Evolutionary conservation across 2,797 vertebrate genomes (phyloP).

Genomic region (Lagorchestes hirsutus): DNA sequence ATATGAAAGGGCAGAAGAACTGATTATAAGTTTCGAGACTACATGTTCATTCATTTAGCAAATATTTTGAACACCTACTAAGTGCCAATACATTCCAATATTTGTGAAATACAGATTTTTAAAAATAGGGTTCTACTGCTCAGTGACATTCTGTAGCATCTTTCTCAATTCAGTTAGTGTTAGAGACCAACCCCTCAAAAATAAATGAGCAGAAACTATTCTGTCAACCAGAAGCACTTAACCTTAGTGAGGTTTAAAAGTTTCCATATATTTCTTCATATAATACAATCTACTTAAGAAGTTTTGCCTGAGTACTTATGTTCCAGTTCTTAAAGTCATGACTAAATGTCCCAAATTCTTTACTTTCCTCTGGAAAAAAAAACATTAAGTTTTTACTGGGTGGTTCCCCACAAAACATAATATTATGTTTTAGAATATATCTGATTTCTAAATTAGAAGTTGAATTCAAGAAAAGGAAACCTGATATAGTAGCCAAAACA

Average conservation of each 20-base stretch:
- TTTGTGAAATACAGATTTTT: not conserved
- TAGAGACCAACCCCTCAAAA: not conserved
- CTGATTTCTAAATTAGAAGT: not conserved
- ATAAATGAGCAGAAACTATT: not conserved
- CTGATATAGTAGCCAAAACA: not conserved
- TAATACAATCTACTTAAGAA: not conserved
- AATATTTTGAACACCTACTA: not conserved
- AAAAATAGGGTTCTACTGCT: not conserved
- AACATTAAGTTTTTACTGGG: not conserved
- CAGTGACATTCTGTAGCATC: not conserved
- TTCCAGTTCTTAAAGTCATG: not conserved
- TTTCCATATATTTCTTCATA: not conserved
- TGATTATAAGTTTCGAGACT: not conserved
- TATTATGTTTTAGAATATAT: not conserved
- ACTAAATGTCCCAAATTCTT: not conserved
- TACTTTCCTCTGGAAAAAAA: not conserved
- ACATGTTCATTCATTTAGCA: not conserved
- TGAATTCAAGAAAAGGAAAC: not conserved
- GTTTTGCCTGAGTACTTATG: not conserved
- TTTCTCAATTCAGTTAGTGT: not conserved
- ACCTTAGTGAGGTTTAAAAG: not conserved
- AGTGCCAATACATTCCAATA: not conserved
- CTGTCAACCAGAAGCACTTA: not conserved
- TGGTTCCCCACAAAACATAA: not conserved
- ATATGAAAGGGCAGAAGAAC: not conserved